Base-by-base conservation (phyloP, 2,113 vertebrate species). In the Pluvianellus socialis region DNA sequence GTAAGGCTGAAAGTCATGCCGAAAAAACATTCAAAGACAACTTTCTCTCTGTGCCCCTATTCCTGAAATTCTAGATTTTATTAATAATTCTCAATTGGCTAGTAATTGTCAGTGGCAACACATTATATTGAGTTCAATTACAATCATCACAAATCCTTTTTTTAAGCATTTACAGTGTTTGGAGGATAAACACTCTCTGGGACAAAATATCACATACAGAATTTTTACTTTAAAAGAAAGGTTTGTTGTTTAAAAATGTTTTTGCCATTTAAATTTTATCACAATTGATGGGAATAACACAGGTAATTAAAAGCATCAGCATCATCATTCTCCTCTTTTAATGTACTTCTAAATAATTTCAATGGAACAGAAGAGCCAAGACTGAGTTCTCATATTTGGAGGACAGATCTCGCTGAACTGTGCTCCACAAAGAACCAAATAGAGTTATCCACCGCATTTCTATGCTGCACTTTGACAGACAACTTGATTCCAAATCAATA, bases 11-110 rank as follows among this genome's bases (percentile, higher is more conserved):
- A 98, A 97, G 84, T 96, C 88, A 86, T 74, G 88, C 71, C 86
- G 70, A 82, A 95, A 95, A 96, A 73, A 50, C 66, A 94, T 17
- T 55, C 82, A 77, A 89, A 96, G 65, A 77, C 20, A 91, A 67
- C 76, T 89, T 94, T 93, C 66, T 88, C 52, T 97, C 90, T 59
- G 71, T 59, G 28, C 2, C 19, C 4, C 21, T 27, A 16, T 22
- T 63, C 87, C 77, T 84, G 58, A 88, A 90, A 84, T 86, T 90
- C 76, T 96, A 49, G 32, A 95, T 95, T 96, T 97, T 97, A 93
- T 70, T 85, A 96, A 94, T 92, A 98, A 90, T 88, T 96, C 94
- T 97, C 67, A 94, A 88, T n/a, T 86, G 79, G 45, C 55, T 73
- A 90, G 63, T 75, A 95, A 97, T 97, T 97, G 97, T 70, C 82